Evolutionary conservation across 2,113 vertebrate species (phyloP).

Genomic region (Oncorhynchus gorbuscha): DNA sequence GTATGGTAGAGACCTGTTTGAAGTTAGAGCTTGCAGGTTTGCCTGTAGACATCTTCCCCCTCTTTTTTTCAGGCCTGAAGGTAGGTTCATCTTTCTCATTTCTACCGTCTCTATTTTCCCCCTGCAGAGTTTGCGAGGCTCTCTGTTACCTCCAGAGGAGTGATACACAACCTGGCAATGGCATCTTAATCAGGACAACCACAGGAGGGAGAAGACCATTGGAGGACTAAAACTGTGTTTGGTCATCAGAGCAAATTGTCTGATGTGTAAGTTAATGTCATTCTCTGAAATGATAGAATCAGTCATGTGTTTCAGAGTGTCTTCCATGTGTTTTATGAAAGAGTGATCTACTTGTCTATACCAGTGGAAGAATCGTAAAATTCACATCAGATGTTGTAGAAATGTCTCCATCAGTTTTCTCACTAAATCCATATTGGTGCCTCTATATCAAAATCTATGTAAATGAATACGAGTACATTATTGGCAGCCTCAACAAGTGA

Average conservation of each 20-base stretch:
- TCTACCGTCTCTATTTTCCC: background rate
- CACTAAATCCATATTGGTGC: too few species aligned
- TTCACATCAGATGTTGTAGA: too few species aligned
- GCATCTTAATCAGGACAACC: background rate
- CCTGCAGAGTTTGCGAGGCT: background rate
- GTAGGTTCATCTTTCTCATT: background rate
- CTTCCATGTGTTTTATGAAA: background rate
- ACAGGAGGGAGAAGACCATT: background rate
- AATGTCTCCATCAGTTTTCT: too few species aligned
- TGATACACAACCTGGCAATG: background rate
- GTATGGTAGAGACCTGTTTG: background rate
- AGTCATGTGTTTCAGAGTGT: background rate
- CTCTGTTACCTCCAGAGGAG: background rate
- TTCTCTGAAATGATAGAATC: background rate
- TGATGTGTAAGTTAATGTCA: background rate
- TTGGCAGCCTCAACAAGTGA: too few species aligned
- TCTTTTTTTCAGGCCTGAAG: background rate
- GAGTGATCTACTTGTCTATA: too few species aligned
- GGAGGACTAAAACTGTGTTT: background rate
- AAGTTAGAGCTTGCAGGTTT: background rate
- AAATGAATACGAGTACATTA: too few species aligned
- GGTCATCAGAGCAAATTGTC: background rate
- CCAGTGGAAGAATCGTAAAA: too few species aligned
- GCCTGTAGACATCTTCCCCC: background rate
- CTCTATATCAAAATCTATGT: too few species aligned